These are phyloP conservation scores for Fulmarus glacialis DNA, from an alignment of 2,113 vertebrate species.

Conservation along the genomic window DNA sequence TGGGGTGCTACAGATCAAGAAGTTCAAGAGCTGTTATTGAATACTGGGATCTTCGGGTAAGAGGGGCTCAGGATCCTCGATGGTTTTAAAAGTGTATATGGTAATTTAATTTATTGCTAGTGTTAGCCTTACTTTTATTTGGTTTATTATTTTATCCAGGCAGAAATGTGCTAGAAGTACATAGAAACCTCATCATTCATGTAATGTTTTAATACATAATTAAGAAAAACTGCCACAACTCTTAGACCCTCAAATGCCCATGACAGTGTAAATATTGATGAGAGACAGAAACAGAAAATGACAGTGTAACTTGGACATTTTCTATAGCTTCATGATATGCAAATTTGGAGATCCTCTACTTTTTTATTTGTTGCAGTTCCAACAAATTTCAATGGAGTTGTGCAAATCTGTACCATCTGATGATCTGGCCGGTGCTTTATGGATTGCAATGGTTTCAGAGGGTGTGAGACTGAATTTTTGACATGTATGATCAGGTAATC, in stretches of 20 bases:
- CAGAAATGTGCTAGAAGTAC: not conserved
- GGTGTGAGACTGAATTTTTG: not conserved
- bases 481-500: not conserved
- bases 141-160: not conserved
- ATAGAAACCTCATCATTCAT: not conserved
- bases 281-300: not conserved
- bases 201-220: not conserved
- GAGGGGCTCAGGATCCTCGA: not conserved
- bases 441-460: not conserved
- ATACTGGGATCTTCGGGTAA: not conserved
- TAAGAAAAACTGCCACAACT: not conserved
- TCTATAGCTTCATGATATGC: not conserved
- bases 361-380: not conserved
- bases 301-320: not conserved
- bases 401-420: not conserved
- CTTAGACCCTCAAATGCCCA: not conserved
- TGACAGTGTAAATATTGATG: not conserved
- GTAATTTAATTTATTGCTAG: not conserved
- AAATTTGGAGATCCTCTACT: not conserved
- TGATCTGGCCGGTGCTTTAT: not conserved
- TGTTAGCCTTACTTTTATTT: not conserved
- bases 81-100: not conserved
- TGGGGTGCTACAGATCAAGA: not conserved
- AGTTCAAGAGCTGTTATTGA: not conserved
- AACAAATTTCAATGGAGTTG: not conserved